Conservation (phyloP, 2,113 vertebrate genomes). For the Irena cyanogastra region DNA sequence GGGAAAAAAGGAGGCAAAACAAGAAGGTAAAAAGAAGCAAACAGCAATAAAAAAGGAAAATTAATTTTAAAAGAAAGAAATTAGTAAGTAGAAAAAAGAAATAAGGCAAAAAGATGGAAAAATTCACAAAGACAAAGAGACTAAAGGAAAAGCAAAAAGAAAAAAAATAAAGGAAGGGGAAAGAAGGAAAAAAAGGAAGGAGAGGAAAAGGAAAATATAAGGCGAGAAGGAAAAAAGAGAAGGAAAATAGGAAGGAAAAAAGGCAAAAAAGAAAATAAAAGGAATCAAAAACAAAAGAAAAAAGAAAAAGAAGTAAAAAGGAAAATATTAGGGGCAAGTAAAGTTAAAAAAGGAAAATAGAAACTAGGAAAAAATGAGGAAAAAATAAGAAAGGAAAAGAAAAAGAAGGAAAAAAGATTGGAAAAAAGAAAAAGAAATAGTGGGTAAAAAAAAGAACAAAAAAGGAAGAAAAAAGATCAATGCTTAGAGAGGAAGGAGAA, state of each 20-base stretch:
- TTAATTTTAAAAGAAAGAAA: background rate
- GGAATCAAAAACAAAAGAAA: background rate
- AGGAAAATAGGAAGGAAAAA: background rate
- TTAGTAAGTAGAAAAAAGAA: background rate
- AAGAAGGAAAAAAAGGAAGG: background rate
- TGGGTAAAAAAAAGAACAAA: no score
- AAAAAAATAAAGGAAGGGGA: background rate
- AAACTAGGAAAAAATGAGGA: background rate
- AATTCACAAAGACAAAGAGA: no score
- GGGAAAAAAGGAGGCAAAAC: rapidly evolving
- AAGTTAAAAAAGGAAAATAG: background rate
- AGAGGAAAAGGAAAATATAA: no score
- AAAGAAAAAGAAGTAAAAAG: no score
- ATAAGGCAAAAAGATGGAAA: rapidly evolving
- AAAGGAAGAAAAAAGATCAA: background rate
- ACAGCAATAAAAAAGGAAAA: background rate
- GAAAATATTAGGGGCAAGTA: background rate
- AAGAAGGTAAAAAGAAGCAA: background rate
- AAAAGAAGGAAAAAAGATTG: no score
- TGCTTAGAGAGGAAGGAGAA: background rate
- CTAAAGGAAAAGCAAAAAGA: no score
- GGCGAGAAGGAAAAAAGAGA: background rate
- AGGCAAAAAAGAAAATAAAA: background rate
- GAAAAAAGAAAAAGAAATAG: background rate
- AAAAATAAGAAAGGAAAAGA: background rate